A percentile compares a stretch with the other conserved stretches of the same genome.
phyloP scores from a whole-genome alignment of 2,888 invertebrate species.

The Cryptocephalus primarius region DNA sequence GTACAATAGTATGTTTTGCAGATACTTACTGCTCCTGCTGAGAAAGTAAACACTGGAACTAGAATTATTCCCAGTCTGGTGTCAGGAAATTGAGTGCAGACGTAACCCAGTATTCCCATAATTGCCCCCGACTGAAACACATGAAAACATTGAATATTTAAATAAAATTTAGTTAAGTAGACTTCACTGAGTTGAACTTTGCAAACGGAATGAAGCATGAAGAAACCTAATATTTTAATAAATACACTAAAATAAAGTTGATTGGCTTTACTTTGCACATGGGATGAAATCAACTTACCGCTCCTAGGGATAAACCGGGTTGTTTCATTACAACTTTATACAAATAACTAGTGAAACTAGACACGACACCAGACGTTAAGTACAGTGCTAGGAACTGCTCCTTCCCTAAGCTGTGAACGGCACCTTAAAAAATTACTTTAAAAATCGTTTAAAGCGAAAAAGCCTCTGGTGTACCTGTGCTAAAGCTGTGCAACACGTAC shows the following conservation, averaged over 20 bases:
- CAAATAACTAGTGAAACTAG: conserved; percentile 74
- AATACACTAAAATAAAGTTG: no score
- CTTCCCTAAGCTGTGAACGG: conserved; percentile 66
- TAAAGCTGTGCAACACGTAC: conserved; percentile 88
- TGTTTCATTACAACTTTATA: conserved; percentile 62
- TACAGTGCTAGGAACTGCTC: conserved; percentile 91
- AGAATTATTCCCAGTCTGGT: conserved; percentile 81
- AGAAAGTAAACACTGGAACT: conserved; percentile 79
- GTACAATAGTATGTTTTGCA: background rate
- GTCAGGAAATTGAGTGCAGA: conserved; percentile 82
- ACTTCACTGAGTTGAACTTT: background rate
- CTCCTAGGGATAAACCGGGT: conserved; percentile 78
- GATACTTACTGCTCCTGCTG: conserved; percentile 65
- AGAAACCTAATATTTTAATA: no score
- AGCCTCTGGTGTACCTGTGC: conserved; percentile 35
- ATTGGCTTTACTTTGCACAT: background rate
- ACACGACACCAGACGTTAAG: conserved; percentile 75
- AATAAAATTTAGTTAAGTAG: background rate
- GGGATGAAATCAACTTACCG: conserved; percentile 51
- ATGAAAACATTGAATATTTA: background rate
- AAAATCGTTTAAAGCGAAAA: background rate
- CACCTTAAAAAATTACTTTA: conserved; percentile 38
- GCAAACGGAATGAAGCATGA: no score
- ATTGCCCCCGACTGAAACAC: conserved; percentile 83
- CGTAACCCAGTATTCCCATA: conserved; percentile 77